A percentile compares a stretch with the other conserved stretches of the same genome.
These are phyloP conservation scores for Rhabdomys pumilio DNA, from an alignment of 2,797 vertebrate genomes.

Conservation along the genomic window DNA sequence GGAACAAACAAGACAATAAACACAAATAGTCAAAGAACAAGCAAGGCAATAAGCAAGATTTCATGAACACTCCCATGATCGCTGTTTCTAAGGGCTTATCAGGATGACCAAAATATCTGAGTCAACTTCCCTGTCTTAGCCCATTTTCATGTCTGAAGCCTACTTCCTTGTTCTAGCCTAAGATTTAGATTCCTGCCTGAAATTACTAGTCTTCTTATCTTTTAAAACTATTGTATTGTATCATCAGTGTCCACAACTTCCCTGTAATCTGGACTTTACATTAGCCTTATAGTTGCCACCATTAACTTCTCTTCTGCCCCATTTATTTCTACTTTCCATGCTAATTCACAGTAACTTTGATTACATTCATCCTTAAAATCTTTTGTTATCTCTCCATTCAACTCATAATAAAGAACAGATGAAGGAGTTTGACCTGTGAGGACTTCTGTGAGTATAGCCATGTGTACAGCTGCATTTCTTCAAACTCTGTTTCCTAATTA, in stretches of 20 bases:
- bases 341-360: not conserved
- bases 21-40: too few relatives aligned
- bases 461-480: not conserved
- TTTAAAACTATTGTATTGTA: too few relatives aligned
- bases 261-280: not conserved
- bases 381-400: not conserved
- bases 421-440: not conserved
- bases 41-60: too few relatives aligned
- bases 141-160: too few relatives aligned
- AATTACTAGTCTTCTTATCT: not conserved
- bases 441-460: not conserved
- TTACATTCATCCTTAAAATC: not conserved
- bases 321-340: not conserved
- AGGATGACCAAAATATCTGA: too few relatives aligned
- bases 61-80: too few relatives aligned
- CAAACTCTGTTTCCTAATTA: accelerated
- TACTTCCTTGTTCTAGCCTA: too few relatives aligned
- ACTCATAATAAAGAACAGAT: not conserved
- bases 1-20: too few relatives aligned
- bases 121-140: too few relatives aligned
- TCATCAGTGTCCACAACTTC: accelerated
- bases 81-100: too few relatives aligned
- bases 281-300: not conserved
- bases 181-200: too few relatives aligned
- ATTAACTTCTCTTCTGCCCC: not conserved